Conservation (phyloP, 2,888 invertebrate genomes). For the Cerceris rybyensis region DNA sequence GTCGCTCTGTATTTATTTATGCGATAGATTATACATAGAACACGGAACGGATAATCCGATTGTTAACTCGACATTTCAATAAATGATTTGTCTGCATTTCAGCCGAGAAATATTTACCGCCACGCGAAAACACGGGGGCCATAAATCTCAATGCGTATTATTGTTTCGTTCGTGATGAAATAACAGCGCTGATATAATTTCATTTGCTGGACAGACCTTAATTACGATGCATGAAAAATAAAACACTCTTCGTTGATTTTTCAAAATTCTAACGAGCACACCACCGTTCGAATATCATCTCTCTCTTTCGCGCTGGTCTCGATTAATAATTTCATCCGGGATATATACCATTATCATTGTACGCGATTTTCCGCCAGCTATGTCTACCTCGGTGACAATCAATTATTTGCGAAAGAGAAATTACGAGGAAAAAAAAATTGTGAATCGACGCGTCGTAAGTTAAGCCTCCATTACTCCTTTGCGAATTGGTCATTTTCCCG, state of each 20-base stretch:
- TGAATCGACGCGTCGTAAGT: background rate
- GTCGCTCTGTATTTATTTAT: conserved; percentile 34
- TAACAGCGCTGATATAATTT: conserved; percentile 50
- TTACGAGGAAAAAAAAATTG: background rate
- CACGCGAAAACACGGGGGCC: conserved; percentile 36
- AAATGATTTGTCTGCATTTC: conserved; percentile 57
- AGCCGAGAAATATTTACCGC: conserved; percentile 54
- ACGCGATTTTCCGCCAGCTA: conserved; percentile 17
- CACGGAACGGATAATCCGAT: conserved; percentile 55
- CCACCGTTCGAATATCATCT: conserved; percentile 3
- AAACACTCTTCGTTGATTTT: conserved; percentile 10
- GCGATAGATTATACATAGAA: conserved; percentile 42
- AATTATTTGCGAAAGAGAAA: conserved; percentile 18
- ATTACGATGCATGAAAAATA: conserved; percentile 51
- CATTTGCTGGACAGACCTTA: conserved; percentile 51
- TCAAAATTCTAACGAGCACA: conserved; percentile 29
- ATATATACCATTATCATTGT: conserved; percentile 11
- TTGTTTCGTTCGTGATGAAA: conserved; percentile 50
- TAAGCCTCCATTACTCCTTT: no score
- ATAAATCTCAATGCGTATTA: conserved; percentile 49
- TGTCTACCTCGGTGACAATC: background rate
- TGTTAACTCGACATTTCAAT: conserved; percentile 60
- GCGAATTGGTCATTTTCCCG: no score
- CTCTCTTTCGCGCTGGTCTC: conserved; percentile 6
- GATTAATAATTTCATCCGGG: conserved; percentile 44